A percentile compares a stretch with the other conserved stretches of the same genome.
These are phyloP conservation scores for Macrotis lagotis DNA, from an alignment of 2,113 vertebrate genomes.

Conservation along the genomic window DNA sequence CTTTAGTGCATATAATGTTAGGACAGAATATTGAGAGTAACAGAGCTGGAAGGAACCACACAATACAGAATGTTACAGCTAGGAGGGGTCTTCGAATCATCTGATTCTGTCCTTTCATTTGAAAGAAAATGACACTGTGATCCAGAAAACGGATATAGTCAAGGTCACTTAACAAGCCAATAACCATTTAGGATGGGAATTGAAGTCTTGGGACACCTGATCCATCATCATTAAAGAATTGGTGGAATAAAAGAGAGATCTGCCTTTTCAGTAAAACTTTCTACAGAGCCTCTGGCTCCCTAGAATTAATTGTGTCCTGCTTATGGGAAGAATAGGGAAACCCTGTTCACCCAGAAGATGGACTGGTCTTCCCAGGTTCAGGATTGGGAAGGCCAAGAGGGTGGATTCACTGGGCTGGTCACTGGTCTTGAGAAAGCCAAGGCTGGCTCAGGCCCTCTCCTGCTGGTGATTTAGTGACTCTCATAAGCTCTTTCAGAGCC, in stretches of 20 bases:
- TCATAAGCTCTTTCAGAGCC: slow-evolving; percentile 53
- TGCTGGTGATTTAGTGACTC: background rate
- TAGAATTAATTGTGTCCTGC: background rate
- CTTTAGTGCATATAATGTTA: background rate
- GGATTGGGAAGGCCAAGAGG: background rate
- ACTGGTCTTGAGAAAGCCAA: slow-evolving; percentile 27
- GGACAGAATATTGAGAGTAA: background rate
- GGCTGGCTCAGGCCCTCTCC: slow-evolving; percentile 22
- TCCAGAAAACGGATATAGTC: background rate
- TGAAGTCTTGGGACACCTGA: background rate
- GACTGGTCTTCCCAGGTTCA: background rate
- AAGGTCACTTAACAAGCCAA: background rate
- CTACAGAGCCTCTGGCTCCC: background rate
- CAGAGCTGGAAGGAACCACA: background rate
- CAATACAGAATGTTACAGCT: background rate
- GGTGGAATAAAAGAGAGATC: background rate
- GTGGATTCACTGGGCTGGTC: background rate
- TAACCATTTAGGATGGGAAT: background rate
- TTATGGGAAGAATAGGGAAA: background rate
- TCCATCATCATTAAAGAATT: background rate
- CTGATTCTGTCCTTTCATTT: background rate
- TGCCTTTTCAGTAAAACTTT: background rate
- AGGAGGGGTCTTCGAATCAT: background rate
- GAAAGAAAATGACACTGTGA: slow-evolving; percentile 24
- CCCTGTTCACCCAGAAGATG: background rate